Conservation (phyloP, 2,888 invertebrate genomes). For the Philopedon plagiatum region DNA sequence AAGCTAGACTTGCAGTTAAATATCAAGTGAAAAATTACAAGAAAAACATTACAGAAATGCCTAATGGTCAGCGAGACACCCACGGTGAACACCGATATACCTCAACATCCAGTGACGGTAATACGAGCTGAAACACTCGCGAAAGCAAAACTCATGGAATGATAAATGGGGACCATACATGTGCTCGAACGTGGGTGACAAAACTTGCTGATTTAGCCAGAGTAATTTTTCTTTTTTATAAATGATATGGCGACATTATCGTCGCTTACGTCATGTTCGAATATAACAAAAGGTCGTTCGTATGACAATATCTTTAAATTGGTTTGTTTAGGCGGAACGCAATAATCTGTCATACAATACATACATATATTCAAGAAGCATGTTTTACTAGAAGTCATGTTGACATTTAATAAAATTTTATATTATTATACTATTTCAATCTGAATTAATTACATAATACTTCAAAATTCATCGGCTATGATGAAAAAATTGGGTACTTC, state of each 20-base stretch:
- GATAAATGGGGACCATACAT: constrained; percentile 51
- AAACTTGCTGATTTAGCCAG: constrained; percentile 48
- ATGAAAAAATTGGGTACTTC: no score
- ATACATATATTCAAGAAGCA: no score
- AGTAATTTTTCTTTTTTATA: constrained; percentile 41
- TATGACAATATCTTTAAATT: neutral
- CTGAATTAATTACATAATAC: no score
- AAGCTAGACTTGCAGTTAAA: constrained; percentile 28
- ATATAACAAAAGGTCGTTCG: constrained; percentile 6
- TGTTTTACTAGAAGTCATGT: no score
- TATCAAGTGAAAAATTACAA: constrained; percentile 45
- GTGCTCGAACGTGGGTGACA: constrained; percentile 48
- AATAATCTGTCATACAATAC: no score
- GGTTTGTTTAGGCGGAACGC: no score
- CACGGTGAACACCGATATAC: constrained; percentile 45
- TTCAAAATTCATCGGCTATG: no score
- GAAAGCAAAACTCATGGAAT: constrained; percentile 41
- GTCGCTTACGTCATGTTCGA: constrained; percentile 29
- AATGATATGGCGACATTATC: constrained; percentile 40
- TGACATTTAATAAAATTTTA: no score
- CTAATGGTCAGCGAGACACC: constrained; percentile 52
- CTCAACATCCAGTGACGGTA: constrained; percentile 47
- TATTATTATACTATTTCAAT: no score
- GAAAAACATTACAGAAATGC: constrained; percentile 48
- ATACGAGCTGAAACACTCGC: constrained; percentile 46